phyloP scores from a whole-genome alignment of 2,888 invertebrate species.

The Pachydiplax longipennis region DNA sequence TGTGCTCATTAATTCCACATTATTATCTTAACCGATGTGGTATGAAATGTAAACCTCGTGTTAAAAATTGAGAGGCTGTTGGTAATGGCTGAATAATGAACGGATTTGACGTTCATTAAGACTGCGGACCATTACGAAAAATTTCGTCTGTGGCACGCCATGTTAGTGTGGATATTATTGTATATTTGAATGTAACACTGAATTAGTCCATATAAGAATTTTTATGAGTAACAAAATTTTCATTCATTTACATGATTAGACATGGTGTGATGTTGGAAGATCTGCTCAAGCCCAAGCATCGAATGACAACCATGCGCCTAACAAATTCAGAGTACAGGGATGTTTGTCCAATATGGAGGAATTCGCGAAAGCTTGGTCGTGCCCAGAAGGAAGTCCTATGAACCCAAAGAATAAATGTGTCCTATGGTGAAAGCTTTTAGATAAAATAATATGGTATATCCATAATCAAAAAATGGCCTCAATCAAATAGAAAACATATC shows the following conservation, averaged over 20 bases:
- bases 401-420: conserved; percentile 53
- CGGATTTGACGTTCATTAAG: too few relatives aligned
- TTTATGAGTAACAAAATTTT: background rate
- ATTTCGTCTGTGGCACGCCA: too few relatives aligned
- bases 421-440: conserved; percentile 52
- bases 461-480: background rate
- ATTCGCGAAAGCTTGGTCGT: conserved; percentile 53
- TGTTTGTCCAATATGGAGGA: conserved; percentile 52
- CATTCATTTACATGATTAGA: background rate
- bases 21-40: too few relatives aligned
- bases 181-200: too few relatives aligned
- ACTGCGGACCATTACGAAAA: too few relatives aligned
- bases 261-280: background rate
- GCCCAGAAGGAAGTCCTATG: conserved; percentile 52
- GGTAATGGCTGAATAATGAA: too few relatives aligned
- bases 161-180: too few relatives aligned
- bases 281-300: background rate
- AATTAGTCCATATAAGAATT: background rate
- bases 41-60: too few relatives aligned
- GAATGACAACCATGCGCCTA: conserved; percentile 49
- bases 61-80: too few relatives aligned
- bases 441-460: too few relatives aligned
- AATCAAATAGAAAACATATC: too few relatives aligned
- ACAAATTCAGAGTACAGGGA: conserved; percentile 52
- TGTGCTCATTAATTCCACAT: too few relatives aligned